Conservation (phyloP, 2,113 vertebrate species). For the Thermophis baileyi region DNA sequence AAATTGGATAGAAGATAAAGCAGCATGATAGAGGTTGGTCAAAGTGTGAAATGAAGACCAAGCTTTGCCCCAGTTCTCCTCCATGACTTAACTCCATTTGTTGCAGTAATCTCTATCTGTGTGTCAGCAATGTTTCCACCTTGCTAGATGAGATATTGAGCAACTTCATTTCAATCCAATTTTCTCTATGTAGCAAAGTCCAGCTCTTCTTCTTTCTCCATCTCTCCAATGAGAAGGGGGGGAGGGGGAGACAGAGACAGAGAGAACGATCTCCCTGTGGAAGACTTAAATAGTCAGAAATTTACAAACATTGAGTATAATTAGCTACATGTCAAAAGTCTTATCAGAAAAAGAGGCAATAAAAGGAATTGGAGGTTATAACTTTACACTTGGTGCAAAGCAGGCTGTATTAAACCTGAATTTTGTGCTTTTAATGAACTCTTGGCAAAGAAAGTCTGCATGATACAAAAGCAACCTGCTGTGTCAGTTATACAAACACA, state of each 20-base stretch:
- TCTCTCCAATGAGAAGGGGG: not conserved
- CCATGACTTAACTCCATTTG: not conserved
- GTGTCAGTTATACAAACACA: not conserved
- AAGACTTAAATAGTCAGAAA: not conserved
- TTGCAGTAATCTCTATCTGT: not conserved
- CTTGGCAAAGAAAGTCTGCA: not conserved
- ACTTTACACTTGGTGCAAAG: not conserved
- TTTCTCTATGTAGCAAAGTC: not conserved
- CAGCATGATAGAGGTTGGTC: not conserved
- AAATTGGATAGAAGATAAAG: not conserved
- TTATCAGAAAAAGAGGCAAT: not conserved
- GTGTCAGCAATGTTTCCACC: too few relatives aligned
- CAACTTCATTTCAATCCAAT: not conserved
- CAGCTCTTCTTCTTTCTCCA: not conserved
- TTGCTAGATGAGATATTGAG: not conserved
- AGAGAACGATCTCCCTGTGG: not conserved
- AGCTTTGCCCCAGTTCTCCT: not conserved
- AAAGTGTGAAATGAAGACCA: not conserved
- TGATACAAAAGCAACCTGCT: not conserved
- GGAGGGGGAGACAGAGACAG: too few relatives aligned
- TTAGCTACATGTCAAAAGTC: not conserved
- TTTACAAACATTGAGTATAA: not conserved
- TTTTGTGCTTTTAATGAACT: not conserved
- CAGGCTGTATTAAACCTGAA: not conserved
- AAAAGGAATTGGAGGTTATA: not conserved